Evolutionary conservation across 1,140 invertebrate species (phyloP).

Genomic region (Sitodiplosis mosellana): DNA sequence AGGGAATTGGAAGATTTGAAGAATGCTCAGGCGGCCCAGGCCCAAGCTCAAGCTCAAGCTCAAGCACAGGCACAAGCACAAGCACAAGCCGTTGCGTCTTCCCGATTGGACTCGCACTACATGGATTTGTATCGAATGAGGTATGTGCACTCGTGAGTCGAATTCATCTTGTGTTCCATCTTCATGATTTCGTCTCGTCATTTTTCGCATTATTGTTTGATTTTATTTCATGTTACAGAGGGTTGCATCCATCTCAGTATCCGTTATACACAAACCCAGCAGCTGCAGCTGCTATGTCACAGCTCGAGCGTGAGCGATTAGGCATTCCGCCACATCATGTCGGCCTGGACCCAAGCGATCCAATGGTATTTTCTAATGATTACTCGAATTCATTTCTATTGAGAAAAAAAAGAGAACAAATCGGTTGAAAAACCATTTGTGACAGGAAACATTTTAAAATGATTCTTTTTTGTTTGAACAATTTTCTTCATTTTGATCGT

Average conservation of each 20-base stretch:
- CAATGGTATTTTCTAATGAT: constrained; percentile 27
- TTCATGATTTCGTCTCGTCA: too few species aligned
- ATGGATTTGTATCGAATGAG: constrained; percentile 67
- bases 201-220: background rate
- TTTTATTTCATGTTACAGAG: constrained; percentile 25
- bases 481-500: too few species aligned
- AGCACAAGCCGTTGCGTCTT: constrained; percentile 27
- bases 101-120: constrained; percentile 76
- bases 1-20: constrained; percentile 64
- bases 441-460: too few species aligned
- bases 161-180: too few species aligned
- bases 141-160: too few species aligned
- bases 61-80: too few species aligned
- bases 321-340: constrained; percentile 48
- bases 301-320: constrained; percentile 71
- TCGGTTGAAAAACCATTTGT: too few species aligned
- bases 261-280: constrained; percentile 38
- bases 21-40: constrained; percentile 40
- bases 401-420: too few species aligned
- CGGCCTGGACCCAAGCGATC: constrained; percentile 33
- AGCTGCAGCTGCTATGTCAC: constrained; percentile 49
- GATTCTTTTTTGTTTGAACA: too few species aligned
- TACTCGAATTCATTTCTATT: background rate
- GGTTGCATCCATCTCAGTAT: constrained; percentile 36
- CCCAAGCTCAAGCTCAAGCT: constrained; percentile 13